A percentile compares a stretch with the other conserved stretches of the same genome.
Conservation (phyloP, 2,888 invertebrate species). For the Coronaproctus castanopsis region DNA sequence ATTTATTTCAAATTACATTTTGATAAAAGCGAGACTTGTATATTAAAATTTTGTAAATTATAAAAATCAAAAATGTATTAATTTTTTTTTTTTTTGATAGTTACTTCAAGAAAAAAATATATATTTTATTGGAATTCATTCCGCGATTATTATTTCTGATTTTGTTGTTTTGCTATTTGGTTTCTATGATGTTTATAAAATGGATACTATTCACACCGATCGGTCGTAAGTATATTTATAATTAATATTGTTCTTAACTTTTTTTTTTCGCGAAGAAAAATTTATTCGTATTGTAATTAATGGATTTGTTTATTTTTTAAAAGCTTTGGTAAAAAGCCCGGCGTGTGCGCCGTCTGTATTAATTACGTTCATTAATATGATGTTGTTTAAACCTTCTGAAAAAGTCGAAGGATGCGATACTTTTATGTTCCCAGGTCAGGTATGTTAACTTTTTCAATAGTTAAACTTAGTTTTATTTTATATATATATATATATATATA, state of each 20-base stretch:
- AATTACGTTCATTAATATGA: slow-evolving; percentile 65
- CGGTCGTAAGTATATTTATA: slow-evolving; percentile 19
- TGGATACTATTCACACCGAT: slow-evolving; percentile 39
- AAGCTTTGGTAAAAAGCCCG: slow-evolving; percentile 30
- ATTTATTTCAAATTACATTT: too few relatives aligned
- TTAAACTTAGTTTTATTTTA: not conserved
- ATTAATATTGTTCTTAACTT: not conserved
- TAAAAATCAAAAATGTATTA: too few relatives aligned
- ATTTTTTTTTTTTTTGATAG: too few relatives aligned
- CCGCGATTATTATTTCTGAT: slow-evolving; percentile 47
- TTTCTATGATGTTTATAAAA: slow-evolving; percentile 45
- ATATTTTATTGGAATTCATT: slow-evolving; percentile 41
- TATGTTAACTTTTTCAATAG: not conserved
- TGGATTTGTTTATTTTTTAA: slow-evolving; percentile 16
- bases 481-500: not conserved
- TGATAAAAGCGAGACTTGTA: too few relatives aligned
- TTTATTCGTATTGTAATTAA: slow-evolving; percentile 1
- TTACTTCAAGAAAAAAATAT: slow-evolving; percentile 31
- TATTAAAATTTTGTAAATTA: too few relatives aligned
- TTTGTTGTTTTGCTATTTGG: slow-evolving; percentile 45
- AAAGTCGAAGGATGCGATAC: slow-evolving; percentile 17
- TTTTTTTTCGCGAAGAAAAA: not conserved
- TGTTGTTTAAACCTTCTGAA: slow-evolving; percentile 37
- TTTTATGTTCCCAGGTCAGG: not conserved
- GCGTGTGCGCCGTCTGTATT: slow-evolving; percentile 55